A percentile compares a stretch with the other conserved stretches of the same genome.
phyloP scores from a whole-genome alignment of 1,140 invertebrate genomes.

The Diorhabda carinulata region DNA sequence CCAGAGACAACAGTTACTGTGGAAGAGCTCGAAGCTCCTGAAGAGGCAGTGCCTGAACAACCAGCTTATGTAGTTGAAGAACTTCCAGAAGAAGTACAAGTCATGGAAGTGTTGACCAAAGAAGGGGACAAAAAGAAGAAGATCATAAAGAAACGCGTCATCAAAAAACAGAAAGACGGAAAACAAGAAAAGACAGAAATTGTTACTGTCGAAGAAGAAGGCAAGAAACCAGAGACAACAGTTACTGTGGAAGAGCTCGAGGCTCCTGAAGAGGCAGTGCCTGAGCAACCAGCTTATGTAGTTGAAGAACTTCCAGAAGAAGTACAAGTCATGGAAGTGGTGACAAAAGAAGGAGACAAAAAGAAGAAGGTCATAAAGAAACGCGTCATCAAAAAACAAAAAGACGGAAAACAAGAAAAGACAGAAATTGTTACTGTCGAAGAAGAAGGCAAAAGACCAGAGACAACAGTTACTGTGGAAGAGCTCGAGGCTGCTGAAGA shows the following conservation, averaged over 20 bases:
- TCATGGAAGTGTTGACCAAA: constrained; percentile 28
- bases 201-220: constrained; percentile 39
- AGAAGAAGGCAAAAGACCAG: constrained; percentile 45
- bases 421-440: constrained; percentile 42
- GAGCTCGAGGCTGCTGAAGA: constrained; percentile 32
- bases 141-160: constrained; percentile 43
- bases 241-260: constrained; percentile 23
- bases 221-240: constrained; percentile 29
- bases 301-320: constrained; percentile 44
- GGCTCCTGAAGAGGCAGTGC: constrained; percentile 25
- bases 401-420: constrained; percentile 35
- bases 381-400: constrained; percentile 41
- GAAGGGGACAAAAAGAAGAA: constrained; percentile 28
- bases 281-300: neutral
- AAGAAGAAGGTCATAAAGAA: constrained; percentile 44
- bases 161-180: constrained; percentile 41
- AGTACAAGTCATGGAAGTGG: constrained; percentile 45
- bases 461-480: constrained; percentile 39
- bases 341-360: constrained; percentile 48
- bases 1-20: constrained; percentile 4
- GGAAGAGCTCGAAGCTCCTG: no score
- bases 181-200: constrained; percentile 40
- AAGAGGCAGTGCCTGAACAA: constrained; percentile 13
- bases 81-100: constrained; percentile 26
- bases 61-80: constrained; percentile 35